Conservation (phyloP, 1,140 invertebrate genomes). For the Drosophila sulfurigaster region DNA sequence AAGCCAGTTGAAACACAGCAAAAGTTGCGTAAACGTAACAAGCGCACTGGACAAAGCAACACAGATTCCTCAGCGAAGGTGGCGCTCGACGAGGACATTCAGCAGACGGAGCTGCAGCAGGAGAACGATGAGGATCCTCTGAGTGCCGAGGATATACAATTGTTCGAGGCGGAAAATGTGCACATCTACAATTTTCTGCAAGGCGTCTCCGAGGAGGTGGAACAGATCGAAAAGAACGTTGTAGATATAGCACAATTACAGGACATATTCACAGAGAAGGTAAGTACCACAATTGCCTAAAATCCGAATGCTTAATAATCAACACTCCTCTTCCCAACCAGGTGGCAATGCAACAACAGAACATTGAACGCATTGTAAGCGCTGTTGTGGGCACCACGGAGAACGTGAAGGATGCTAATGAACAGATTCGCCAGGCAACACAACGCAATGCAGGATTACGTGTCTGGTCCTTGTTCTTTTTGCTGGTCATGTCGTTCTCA, state of each 20-base stretch:
- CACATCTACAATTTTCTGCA: conserved; percentile 94
- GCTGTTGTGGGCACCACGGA: conserved; percentile 96
- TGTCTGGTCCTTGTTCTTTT: conserved; percentile 97
- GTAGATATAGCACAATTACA: conserved; percentile 98
- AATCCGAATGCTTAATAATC: not conserved
- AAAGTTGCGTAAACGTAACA: conserved; percentile 61
- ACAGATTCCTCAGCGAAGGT: conserved; percentile 70
- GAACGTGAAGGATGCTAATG: conserved; percentile 98
- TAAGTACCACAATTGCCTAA: conserved; percentile 80
- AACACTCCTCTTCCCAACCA: conserved; percentile 51
- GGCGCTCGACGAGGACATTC: conserved; percentile 75
- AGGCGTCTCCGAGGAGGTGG: conserved; percentile 91
- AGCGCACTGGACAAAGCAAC: conserved; percentile 25
- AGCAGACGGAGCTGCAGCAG: conserved; percentile 69
- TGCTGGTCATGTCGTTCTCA: conserved; percentile 97
- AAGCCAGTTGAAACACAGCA: conserved; percentile 14
- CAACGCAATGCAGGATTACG: conserved; percentile 97
- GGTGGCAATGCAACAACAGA: conserved; percentile 95
- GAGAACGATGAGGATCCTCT: conserved; percentile 87
- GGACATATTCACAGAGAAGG: conserved; percentile 98
- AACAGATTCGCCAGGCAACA: conserved; percentile 98
- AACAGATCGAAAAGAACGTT: conserved; percentile 96
- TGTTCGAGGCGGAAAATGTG: conserved; percentile 94
- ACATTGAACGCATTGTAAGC: conserved; percentile 95
- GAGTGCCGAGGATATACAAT: conserved; percentile 94